Percentiles rank a stretch among this genome's conserved stretches.
Conservation (phyloP, 2,113 vertebrate genomes). For the Hypanus sabinus region DNA sequence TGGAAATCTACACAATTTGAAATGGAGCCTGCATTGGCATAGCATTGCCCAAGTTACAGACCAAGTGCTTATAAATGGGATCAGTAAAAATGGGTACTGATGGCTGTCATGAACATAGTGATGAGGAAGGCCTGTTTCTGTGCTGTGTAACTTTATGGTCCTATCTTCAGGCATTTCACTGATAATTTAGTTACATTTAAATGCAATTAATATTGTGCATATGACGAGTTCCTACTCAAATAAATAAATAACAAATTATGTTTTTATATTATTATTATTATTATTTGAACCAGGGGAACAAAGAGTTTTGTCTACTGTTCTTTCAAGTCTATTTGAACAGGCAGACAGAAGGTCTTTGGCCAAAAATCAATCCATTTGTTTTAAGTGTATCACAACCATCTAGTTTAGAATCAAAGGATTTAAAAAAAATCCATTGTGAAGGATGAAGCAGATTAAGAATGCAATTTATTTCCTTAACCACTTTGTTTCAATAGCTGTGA, state of each 20-base stretch:
- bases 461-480: no score
- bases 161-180: neutral
- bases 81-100: no score
- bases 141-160: neutral
- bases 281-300: neutral
- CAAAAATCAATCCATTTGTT: no score
- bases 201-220: neutral
- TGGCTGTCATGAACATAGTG: no score
- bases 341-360: no score
- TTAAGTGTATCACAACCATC: no score
- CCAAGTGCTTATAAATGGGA: no score
- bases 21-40: neutral
- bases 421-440: no score
- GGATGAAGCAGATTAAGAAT: no score
- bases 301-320: neutral
- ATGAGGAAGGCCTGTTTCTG: no score
- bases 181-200: neutral
- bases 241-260: neutral
- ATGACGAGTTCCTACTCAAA: neutral
- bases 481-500: no score
- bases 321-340: neutral
- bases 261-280: neutral
- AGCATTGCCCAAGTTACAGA: neutral
- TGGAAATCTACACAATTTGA: neutral
- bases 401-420: no score